Percentiles rank a stretch among this genome's conserved stretches.
Conservation (phyloP, 1,140 invertebrate species). For the Lerema accius region DNA sequence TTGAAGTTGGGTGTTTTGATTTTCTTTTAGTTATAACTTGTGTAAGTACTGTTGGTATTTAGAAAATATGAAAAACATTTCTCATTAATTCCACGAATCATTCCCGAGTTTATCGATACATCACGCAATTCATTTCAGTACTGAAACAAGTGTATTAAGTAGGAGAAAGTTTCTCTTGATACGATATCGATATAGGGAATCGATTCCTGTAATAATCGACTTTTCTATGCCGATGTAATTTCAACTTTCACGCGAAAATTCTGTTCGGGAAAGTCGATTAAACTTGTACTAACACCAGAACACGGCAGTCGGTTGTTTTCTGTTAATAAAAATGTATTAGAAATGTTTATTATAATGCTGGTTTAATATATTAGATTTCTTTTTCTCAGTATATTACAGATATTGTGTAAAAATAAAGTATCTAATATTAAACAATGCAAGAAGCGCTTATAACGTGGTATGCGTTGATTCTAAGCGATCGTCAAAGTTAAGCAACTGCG, state of each 20-base stretch:
- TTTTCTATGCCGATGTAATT: constrained; percentile 31
- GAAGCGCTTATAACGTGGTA: too few relatives aligned
- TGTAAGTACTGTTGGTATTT: too few relatives aligned
- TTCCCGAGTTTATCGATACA: constrained; percentile 3
- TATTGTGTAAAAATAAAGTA: too few relatives aligned
- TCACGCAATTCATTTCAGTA: constrained; percentile 26
- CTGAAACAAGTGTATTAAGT: constrained; percentile 33
- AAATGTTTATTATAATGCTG: neutral
- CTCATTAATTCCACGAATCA: constrained; percentile 13
- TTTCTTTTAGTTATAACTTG: too few relatives aligned
- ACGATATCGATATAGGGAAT: constrained; percentile 27
- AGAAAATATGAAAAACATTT: neutral
- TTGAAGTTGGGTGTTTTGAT: too few relatives aligned
- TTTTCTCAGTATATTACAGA: too few relatives aligned
- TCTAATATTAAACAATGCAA: too few relatives aligned
- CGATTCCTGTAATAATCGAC: constrained; percentile 32
- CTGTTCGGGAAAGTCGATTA: constrained; percentile 32
- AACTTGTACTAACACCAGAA: constrained; percentile 19
- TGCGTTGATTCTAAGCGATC: too few relatives aligned
- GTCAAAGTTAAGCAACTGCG: too few relatives aligned
- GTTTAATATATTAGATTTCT: neutral
- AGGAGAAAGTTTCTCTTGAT: constrained; percentile 19
- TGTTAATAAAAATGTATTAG: constrained; percentile 23
- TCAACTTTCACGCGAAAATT: constrained; percentile 35
- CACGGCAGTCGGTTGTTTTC: constrained; percentile 14